These are phyloP conservation scores for Osmoderma eremita DNA, from an alignment of 2,888 invertebrate genomes.

Conservation along the genomic window DNA sequence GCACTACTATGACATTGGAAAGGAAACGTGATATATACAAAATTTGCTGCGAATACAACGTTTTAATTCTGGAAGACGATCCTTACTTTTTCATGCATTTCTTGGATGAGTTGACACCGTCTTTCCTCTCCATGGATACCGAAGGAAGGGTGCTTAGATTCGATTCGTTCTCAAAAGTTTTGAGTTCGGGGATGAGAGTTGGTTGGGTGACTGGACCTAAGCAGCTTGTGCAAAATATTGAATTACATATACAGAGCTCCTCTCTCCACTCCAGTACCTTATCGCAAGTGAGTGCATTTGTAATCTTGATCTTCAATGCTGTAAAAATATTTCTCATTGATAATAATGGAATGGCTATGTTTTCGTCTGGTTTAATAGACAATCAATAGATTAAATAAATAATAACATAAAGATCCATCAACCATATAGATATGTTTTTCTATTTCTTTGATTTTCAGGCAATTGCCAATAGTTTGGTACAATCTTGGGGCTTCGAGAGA, in stretches of 20 bases:
- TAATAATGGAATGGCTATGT: no score
- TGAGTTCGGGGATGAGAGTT: conserved; percentile 76
- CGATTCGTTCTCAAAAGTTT: conserved; percentile 81
- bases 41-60: conserved; percentile 79
- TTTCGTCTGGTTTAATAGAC: no score
- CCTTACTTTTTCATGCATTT: conserved; percentile 84
- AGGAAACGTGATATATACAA: conserved; percentile 77
- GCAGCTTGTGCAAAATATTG: conserved; percentile 70
- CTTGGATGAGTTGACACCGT: conserved; percentile 69
- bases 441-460: conserved; percentile 69
- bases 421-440: no score
- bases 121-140: conserved; percentile 78
- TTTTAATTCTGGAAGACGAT: conserved; percentile 84
- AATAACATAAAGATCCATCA: no score
- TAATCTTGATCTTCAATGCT: no score
- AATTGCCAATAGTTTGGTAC: conserved; percentile 67
- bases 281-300: conserved; percentile 68
- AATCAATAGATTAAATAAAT: no score
- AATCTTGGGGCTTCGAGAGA: conserved; percentile 70
- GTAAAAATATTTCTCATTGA: no score
- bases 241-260: conserved; percentile 77
- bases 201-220: conserved; percentile 80
- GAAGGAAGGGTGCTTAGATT: conserved; percentile 80
- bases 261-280: conserved; percentile 72
- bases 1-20: conserved; percentile 72